Evolutionary conservation across 2,797 vertebrate genomes (phyloP).

Genomic region (Otus scops): DNA sequence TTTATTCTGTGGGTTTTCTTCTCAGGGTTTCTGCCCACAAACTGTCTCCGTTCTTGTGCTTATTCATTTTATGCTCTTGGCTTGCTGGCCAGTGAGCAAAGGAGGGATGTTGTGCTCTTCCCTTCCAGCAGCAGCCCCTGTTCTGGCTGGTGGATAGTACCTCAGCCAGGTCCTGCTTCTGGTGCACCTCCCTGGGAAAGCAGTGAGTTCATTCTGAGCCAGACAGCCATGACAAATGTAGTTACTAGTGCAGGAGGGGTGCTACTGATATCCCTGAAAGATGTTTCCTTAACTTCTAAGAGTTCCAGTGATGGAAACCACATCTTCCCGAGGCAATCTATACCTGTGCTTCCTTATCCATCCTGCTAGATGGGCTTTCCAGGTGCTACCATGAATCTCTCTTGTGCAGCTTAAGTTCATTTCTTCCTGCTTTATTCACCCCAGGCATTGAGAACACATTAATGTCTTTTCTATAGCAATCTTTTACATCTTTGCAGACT

Average conservation of each 20-base stretch:
- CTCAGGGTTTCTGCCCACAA: not conserved
- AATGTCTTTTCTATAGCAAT: not conserved
- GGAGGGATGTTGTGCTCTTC: not conserved
- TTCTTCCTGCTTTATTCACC: not conserved
- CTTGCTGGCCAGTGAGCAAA: not conserved
- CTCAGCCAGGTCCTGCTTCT: not conserved
- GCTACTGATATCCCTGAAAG: not conserved
- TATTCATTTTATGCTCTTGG: not conserved
- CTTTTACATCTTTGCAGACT: not conserved
- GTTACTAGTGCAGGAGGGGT: not conserved
- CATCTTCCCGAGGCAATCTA: not conserved
- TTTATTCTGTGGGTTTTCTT: not conserved
- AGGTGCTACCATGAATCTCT: not conserved
- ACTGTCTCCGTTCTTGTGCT: accelerated
- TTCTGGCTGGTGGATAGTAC: not conserved
- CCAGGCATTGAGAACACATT: not conserved
- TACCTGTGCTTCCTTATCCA: not conserved
- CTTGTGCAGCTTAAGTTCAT: not conserved
- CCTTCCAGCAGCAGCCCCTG: not conserved
- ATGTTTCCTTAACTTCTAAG: not conserved
- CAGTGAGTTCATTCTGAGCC: not conserved
- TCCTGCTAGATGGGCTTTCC: not conserved
- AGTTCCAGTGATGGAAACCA: not conserved
- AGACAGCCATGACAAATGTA: not conserved
- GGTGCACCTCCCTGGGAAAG: not conserved